Evolutionary conservation across 2,113 vertebrate genomes (phyloP).

Genomic region (Isurus oxyrinchus): DNA sequence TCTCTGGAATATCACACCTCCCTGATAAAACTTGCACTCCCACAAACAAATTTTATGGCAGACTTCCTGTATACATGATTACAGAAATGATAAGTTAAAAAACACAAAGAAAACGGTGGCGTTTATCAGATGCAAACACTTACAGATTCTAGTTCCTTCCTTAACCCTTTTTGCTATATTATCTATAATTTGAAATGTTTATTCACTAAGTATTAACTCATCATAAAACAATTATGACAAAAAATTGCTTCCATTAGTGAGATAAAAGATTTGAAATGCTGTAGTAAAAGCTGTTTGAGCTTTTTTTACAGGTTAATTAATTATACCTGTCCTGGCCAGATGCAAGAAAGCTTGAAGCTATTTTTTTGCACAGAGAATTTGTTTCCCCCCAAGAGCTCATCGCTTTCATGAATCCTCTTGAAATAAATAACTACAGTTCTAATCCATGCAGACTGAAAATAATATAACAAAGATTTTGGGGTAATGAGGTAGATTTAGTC

Average conservation of each 20-base stretch:
- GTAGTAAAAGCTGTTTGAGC: not conserved
- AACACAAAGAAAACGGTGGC: not conserved
- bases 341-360: not conserved
- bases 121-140: not conserved
- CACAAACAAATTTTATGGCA: not conserved
- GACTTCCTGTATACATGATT: not conserved
- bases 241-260: not conserved
- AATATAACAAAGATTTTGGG: not conserved
- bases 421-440: not conserved
- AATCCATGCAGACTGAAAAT: not conserved
- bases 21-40: not conserved
- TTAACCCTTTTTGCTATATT: not conserved
- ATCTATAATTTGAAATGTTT: constrained; percentile 7
- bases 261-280: constrained; percentile 12
- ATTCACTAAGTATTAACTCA: not conserved
- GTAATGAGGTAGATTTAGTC: not conserved
- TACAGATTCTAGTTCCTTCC: not conserved
- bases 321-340: not conserved
- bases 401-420: not conserved
- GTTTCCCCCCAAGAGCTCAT: not conserved
- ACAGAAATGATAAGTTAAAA: not conserved
- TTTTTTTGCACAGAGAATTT: not conserved
- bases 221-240: constrained; percentile 13
- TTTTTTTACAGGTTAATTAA: constrained; percentile 16
- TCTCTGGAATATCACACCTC: not conserved